A percentile compares a stretch with the other conserved stretches of the same genome.
phyloP scores from a whole-genome alignment of 2,888 invertebrate genomes.

The Heterodera filipjevi region DNA sequence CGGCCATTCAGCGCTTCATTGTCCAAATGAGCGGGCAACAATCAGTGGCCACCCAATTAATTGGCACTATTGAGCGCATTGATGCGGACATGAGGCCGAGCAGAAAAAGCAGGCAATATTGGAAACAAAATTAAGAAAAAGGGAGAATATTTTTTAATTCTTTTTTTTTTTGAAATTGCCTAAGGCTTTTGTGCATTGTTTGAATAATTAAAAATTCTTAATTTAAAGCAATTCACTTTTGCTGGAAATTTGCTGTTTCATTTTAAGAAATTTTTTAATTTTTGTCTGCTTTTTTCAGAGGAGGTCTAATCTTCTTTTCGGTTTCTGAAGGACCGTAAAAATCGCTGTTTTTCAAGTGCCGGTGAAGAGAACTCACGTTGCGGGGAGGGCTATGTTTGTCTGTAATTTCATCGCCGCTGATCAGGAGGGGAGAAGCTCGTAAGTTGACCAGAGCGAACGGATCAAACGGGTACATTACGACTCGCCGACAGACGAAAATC shows the following conservation, averaged over 20 bases:
- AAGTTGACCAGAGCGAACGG: not conserved
- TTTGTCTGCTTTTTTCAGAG: conserved; percentile 69
- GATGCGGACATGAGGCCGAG: not conserved
- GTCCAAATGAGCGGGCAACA: conserved; percentile 75
- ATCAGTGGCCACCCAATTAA: conserved; percentile 40
- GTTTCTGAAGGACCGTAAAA: conserved; percentile 73
- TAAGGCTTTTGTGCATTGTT: too few relatives aligned
- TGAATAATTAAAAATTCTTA: too few relatives aligned
- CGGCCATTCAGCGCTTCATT: conserved; percentile 77
- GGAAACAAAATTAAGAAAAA: not conserved
- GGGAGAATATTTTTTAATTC: not conserved
- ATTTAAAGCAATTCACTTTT: too few relatives aligned
- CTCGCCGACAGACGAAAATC: too few relatives aligned
- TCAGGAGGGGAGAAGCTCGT: conserved; percentile 74
- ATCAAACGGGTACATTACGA: too few relatives aligned
- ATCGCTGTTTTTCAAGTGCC: conserved; percentile 52
- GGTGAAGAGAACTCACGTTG: conserved; percentile 22
- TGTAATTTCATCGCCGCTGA: conserved; percentile 81
- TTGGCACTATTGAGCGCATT: conserved; percentile 37
- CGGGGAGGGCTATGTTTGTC: conserved; percentile 83
- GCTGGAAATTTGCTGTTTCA: not conserved
- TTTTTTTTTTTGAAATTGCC: not conserved
- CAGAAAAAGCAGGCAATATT: not conserved
- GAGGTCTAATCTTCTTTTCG: conserved; percentile 72
- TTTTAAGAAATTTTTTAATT: too few relatives aligned